Conservation (phyloP, 2,797 vertebrate species). For the Danio albolineatus region DNA sequence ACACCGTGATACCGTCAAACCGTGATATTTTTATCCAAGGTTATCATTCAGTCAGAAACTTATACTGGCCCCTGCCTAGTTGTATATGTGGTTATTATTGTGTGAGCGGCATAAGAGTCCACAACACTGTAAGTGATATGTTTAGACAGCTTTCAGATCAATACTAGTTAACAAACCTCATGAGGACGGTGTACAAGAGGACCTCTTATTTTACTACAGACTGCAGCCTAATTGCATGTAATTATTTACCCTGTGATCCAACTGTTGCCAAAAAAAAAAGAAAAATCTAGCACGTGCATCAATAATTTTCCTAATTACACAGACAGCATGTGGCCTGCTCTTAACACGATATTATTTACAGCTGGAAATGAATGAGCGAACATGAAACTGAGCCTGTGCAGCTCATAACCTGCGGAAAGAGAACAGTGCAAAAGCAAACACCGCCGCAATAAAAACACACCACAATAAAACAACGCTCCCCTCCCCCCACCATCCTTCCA, state of each 20-base stretch:
- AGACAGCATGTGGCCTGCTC: not conserved
- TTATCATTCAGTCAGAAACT: no score
- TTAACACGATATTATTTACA: conserved; percentile 28
- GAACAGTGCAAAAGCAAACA: conserved; percentile 41
- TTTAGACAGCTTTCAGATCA: conserved; percentile 41
- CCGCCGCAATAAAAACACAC: conserved; percentile 39
- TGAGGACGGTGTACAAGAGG: conserved; percentile 16
- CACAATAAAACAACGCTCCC: conserved; percentile 23
- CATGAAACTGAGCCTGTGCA: conserved; percentile 36
- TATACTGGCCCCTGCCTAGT: no score
- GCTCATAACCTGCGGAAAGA: conserved; percentile 41
- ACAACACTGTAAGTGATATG: conserved; percentile 35
- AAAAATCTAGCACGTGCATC: not conserved
- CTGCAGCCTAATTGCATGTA: conserved; percentile 32
- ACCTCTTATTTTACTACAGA: conserved; percentile 9
- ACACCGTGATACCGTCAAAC: no score
- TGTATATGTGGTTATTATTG: conserved; percentile 8
- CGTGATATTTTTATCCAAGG: no score
- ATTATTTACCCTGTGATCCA: conserved; percentile 15
- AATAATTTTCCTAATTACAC: not conserved
- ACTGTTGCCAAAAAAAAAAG: not conserved
- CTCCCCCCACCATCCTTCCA: conserved; percentile 9
- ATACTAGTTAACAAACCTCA: conserved; percentile 38
- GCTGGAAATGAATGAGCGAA: conserved; percentile 27
- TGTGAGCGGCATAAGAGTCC: not conserved